Conservation (phyloP, 2,888 invertebrate species). For the Villa cingulata region DNA sequence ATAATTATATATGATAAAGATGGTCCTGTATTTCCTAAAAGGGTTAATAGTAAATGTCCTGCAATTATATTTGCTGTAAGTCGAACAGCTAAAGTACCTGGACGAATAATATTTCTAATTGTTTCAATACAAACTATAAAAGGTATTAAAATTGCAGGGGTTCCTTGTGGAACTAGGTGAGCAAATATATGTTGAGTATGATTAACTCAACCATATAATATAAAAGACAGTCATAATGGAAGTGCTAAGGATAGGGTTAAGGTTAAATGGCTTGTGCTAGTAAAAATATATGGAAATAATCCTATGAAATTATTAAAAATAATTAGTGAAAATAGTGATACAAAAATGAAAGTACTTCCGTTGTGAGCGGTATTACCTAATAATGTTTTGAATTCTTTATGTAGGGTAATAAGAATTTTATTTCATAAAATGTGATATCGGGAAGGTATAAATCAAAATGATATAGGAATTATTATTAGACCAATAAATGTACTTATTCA, state of each 20-base stretch:
- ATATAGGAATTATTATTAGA: conserved; percentile 39
- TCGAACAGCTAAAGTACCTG: conserved; percentile 54
- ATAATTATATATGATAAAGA: conserved; percentile 19
- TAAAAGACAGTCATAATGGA: conserved; percentile 50
- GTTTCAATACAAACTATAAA: conserved; percentile 65
- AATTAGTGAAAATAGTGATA: conserved; percentile 44
- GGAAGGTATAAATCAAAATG: conserved; percentile 43
- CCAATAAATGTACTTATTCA: conserved; percentile 45
- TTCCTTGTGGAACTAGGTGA: conserved; percentile 55
- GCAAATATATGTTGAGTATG: conserved; percentile 49
- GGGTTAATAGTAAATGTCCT: conserved; percentile 51
- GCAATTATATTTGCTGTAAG: conserved; percentile 67
- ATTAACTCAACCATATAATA: conserved; percentile 50
- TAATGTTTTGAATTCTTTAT: conserved; percentile 46
- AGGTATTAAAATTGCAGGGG: conserved; percentile 48
- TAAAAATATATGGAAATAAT: conserved; percentile 58
- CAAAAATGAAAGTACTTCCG: conserved; percentile 43
- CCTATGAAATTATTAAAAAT: conserved; percentile 56
- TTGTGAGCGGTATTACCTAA: conserved; percentile 36
- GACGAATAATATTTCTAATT: conserved; percentile 57
- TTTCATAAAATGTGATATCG: conserved; percentile 40
- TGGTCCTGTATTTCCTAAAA: conserved; percentile 40
- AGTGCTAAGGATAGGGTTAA: conserved; percentile 46
- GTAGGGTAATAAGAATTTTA: conserved; percentile 36
- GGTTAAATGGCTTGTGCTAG: conserved; percentile 49